These are phyloP conservation scores for Hormaphis cornu DNA, from an alignment of 1,140 invertebrate genomes.

Conservation along the genomic window DNA sequence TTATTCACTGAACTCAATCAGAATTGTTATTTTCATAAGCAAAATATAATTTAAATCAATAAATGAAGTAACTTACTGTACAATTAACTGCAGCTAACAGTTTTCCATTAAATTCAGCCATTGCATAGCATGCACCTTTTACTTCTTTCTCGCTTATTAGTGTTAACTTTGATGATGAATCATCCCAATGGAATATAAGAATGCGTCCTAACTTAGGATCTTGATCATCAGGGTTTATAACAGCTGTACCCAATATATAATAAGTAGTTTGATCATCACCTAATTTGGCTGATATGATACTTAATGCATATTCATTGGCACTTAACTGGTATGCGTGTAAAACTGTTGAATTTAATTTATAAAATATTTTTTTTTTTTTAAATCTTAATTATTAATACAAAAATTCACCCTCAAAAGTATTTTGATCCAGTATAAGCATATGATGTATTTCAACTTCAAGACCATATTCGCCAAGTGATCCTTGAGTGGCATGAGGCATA, in stretches of 20 bases:
- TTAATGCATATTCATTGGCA: slow-evolving; percentile 78
- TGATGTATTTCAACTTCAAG: slow-evolving; percentile 87
- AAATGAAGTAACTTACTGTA: slow-evolving; percentile 56
- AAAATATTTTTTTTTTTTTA: not conserved
- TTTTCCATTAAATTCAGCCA: slow-evolving; percentile 92
- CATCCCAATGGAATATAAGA: slow-evolving; percentile 81
- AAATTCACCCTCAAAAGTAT: slow-evolving; percentile 75
- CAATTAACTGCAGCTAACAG: slow-evolving; percentile 91
- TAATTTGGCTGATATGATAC: slow-evolving; percentile 78
- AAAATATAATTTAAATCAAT: not conserved
- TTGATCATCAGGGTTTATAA: slow-evolving; percentile 87
- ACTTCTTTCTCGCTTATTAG: slow-evolving; percentile 93
- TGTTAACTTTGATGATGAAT: slow-evolving; percentile 66
- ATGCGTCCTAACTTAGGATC: slow-evolving; percentile 85
- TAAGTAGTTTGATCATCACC: slow-evolving; percentile 87
- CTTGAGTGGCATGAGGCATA: slow-evolving; percentile 40
- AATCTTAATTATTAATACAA: not conserved
- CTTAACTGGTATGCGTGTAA: slow-evolving; percentile 87
- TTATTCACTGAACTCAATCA: no score
- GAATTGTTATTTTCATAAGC: no score
- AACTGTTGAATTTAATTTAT: slow-evolving; percentile 47
- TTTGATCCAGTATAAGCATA: slow-evolving; percentile 87
- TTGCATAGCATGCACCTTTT: slow-evolving; percentile 84
- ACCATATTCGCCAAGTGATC: slow-evolving; percentile 40
- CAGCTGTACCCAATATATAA: slow-evolving; percentile 88